Evolutionary conservation across 2,797 vertebrate genomes (phyloP), one percentile per base, ranked within the genome.

Genomic region (Lithobates pipiens): DNA sequence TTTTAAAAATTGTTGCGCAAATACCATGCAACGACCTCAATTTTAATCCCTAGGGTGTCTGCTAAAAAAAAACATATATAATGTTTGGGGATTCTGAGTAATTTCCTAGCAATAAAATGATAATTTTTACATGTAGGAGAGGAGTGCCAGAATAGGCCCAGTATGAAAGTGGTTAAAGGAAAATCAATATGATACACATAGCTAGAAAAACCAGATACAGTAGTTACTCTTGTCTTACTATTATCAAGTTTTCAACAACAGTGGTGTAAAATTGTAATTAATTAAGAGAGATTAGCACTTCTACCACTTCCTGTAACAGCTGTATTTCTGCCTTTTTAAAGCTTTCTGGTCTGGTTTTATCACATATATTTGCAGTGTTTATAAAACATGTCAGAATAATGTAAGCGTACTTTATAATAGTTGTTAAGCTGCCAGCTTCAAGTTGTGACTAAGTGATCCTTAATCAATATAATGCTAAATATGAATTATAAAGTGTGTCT

Each of bases 401-500:
- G 23, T 27, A 74, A 72, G 57, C 3, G 10, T 79, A 27, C 50
- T 85, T 79, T 79, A 85, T 79, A 78, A 67, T n/a, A 34, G 76
- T 69, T 44, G 23, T 79, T 44, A 73, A 74, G 46, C 69, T 73
- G 57, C 13, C 39, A 74, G n/a, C 18, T 67, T 85, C 76, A 73
- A 50, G 50, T 72, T 71, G 67, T 72, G 27, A 27, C 36, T 73
- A 73, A 85, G 29, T n/a, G 44, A 79, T 85, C 27, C 78, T 76
- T 79, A 84, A 79, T 79, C 83, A 84, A 77, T 84, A 84, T 54
- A 57, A 76, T 75, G 23, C 27, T 79, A 67, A 79, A 79, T 44
- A 74, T 85, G 76, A 85, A 61, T 85, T 85, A 85, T 79, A 72
- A 73, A 79, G 54, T 74, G 54, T 46, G 61, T 84, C 10, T n/a